phyloP scores from a whole-genome alignment of 1,140 invertebrate genomes.

The Apis laboriosa region DNA sequence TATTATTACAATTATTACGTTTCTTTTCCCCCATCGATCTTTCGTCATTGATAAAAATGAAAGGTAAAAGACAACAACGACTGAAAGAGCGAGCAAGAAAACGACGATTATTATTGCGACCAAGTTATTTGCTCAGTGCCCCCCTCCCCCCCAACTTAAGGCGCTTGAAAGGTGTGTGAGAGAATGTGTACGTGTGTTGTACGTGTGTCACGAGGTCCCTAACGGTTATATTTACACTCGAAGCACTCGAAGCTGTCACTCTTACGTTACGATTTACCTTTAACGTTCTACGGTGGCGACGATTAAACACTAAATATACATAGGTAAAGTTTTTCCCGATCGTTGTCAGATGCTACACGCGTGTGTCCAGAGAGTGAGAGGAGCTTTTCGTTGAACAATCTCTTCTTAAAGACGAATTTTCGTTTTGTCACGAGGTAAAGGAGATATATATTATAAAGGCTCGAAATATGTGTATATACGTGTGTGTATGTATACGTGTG shows the following conservation, averaged over 20 bases:
- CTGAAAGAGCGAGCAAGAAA: conserved; percentile 27
- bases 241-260: conserved; percentile 68
- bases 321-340: conserved; percentile 64
- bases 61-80: neutral
- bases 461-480: no score
- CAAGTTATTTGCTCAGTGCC: conserved; percentile 62
- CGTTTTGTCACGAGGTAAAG: neutral
- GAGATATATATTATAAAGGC: neutral
- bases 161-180: conserved; percentile 59
- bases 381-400: conserved; percentile 12
- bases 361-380: conserved; percentile 13
- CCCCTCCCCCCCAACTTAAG: conserved; percentile 52
- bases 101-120: conserved; percentile 65
- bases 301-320: conserved; percentile 68
- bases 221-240: conserved; percentile 69
- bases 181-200: conserved; percentile 27
- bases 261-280: conserved; percentile 60
- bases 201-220: conserved; percentile 64
- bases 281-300: conserved; percentile 61
- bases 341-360: conserved; percentile 73
- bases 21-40: neutral
- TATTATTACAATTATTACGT: no score
- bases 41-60: neutral
- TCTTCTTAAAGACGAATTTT: conserved; percentile 37
- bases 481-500: no score